Percentiles rank a stretch among this genome's conserved stretches.
phyloP scores from a whole-genome alignment of 2,888 invertebrate species.

The Chromoteleia sp. region DNA sequence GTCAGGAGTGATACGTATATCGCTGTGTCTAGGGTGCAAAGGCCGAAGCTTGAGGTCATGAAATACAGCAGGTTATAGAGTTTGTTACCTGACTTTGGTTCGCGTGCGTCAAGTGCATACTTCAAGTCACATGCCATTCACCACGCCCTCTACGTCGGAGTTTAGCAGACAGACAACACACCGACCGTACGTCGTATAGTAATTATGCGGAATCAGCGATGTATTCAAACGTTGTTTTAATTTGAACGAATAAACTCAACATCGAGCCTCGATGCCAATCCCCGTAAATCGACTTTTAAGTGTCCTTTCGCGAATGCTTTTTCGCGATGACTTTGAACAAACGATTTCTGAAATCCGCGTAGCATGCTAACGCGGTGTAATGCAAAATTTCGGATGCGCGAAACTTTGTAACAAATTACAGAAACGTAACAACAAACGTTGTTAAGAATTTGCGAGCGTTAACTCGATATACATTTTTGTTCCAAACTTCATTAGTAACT shows the following conservation, averaged over 20 bases:
- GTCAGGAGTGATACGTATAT: constrained; percentile 68
- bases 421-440: neutral
- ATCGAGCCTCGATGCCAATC: constrained; percentile 8
- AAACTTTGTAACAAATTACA: neutral
- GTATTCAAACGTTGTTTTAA: constrained; percentile 59
- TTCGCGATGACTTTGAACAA: neutral
- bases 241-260: constrained; percentile 47
- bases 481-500: too few species aligned
- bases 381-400: neutral
- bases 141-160: constrained; percentile 68
- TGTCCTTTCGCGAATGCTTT: neutral
- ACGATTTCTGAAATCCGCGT: neutral
- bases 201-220: constrained; percentile 60
- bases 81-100: constrained; percentile 73
- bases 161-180: constrained; percentile 66
- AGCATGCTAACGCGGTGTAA: constrained; percentile 10
- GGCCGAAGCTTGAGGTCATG: constrained; percentile 65
- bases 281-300: constrained; percentile 24
- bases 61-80: constrained; percentile 65
- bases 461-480: neutral
- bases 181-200: constrained; percentile 21
- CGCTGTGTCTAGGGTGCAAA: constrained; percentile 64
- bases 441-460: neutral
- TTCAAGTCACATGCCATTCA: constrained; percentile 77
- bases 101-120: constrained; percentile 82